Percentiles rank a stretch among this genome's conserved stretches.
These are phyloP conservation scores for Sinhomidia bicolor DNA, from an alignment of 2,888 invertebrate genomes.

Conservation along the genomic window DNA sequence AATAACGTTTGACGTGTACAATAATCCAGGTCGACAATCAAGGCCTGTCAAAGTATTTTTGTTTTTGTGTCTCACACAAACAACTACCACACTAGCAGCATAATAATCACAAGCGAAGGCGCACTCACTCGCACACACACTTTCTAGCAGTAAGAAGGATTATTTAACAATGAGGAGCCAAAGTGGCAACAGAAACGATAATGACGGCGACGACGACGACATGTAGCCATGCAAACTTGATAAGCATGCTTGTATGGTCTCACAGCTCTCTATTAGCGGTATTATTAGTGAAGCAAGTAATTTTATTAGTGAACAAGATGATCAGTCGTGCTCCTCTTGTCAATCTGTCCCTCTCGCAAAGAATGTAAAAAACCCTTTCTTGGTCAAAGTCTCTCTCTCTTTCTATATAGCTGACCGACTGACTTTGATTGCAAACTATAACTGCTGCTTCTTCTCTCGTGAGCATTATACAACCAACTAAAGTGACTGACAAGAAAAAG, in stretches of 20 bases:
- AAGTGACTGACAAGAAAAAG: conserved; percentile 51
- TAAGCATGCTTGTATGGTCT: not conserved
- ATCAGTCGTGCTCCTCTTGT: not conserved
- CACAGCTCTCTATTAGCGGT: not conserved
- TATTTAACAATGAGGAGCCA: not conserved
- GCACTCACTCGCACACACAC: conserved; percentile 6
- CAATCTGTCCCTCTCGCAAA: too few relatives aligned
- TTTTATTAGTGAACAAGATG: conserved; percentile 12
- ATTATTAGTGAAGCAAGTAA: not conserved
- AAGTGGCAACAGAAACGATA: conserved; percentile 50
- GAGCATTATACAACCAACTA: conserved; percentile 61
- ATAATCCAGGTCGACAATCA: not conserved
- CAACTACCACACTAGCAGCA: not conserved
- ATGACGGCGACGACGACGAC: conserved; percentile 25
- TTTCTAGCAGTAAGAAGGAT: conserved; percentile 9
- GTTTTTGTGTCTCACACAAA: not conserved
- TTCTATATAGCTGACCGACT: conserved; percentile 27
- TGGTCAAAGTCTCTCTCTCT: conserved; percentile 36
- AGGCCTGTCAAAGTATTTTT: not conserved
- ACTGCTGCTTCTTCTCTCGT: conserved; percentile 51
- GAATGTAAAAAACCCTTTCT: conserved; percentile 21
- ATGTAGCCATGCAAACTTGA: conserved; percentile 41
- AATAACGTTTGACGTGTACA: not conserved
- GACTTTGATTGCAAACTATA: conserved; percentile 59
- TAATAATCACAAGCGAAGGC: too few relatives aligned